Base-by-base conservation (phyloP, 2,113 vertebrate species). In the Myotis davidii region DNA sequence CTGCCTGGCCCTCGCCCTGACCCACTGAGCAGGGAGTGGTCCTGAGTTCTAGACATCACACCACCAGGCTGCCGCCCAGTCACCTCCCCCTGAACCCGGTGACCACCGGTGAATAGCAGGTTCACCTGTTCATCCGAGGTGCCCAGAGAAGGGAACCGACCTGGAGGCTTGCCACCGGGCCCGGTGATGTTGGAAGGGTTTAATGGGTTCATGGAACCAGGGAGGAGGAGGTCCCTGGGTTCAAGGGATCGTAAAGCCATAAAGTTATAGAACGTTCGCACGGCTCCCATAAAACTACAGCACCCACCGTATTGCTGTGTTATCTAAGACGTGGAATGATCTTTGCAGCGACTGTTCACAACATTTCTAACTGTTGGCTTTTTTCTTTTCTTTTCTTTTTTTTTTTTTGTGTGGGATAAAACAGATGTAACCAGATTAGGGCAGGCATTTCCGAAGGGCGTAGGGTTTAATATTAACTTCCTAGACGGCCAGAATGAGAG, bases 231-330 rank as follows among this genome's bases (percentile, higher is more conserved):
- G 96, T 92, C 88, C 64, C 86, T 12, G 89, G 92, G 95, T 96
- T 95, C 95, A 95, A 48, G 67, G 45, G 54, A 10, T 54, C 79
- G 85, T 98, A 97, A 97, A 98, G 34, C 23, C 90, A 96, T 98
- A 96, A 97, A 95, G 56, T 86, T n/a, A n/a, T 88, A 79, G n/a
- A 77, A 89, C 82, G 69, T 81, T 74, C 81, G 48, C 61, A 45
- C 74, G 79, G 85, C 52, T 32, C 48, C 61, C 77, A 95, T 97
- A 97, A 97, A 98, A 65, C 82, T 25, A 78, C 85, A 85, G 17
- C 59, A 13, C 42, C 64, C 74, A n/a, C 70, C 32, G 0, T 45
- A 85, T 50, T 67, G 50, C 0, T 0, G 18, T 50, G 25, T 96
- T 96, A 95, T 96, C 88, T 93, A 7, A n/a, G 76, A 50, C 69